Evolutionary conservation across 2,888 invertebrate species (phyloP).

Genomic region (Entomobrya multifasciata): DNA sequence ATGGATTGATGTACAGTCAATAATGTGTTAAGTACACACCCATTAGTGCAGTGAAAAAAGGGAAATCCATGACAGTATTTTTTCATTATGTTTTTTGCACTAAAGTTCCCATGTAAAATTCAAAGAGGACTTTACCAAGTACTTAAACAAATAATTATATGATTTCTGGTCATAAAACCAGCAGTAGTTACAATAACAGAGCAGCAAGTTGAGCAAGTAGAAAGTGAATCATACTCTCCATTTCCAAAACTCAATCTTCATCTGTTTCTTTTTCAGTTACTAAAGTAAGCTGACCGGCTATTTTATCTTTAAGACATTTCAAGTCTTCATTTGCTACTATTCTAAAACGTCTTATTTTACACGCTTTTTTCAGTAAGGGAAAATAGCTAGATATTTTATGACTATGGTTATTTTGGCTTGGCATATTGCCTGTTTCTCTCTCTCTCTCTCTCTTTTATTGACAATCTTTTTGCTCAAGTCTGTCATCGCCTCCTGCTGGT

Average conservation of each 20-base stretch:
- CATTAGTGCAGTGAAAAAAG: too few relatives aligned
- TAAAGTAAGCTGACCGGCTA: background rate
- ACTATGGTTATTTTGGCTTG: constrained; percentile 38
- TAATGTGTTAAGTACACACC: too few relatives aligned
- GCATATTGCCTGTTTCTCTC: constrained; percentile 64
- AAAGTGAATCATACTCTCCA: constrained; percentile 71
- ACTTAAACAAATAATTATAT: too few relatives aligned
- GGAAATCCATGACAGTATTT: too few relatives aligned
- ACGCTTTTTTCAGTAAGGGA: background rate
- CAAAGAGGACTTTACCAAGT: too few relatives aligned
- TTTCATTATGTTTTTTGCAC: too few relatives aligned
- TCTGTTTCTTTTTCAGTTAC: background rate
- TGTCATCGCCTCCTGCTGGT: constrained; percentile 28
- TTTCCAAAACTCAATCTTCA: constrained; percentile 17
- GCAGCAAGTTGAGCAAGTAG: constrained; percentile 67
- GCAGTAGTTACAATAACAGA: background rate
- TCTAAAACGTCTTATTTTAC: background rate
- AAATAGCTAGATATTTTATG: background rate
- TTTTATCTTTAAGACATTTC: background rate
- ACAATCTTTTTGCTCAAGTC: constrained; percentile 19
- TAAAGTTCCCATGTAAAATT: too few relatives aligned
- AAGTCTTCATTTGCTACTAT: background rate
- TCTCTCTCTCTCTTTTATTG: constrained; percentile 12
- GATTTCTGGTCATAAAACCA: too few relatives aligned
- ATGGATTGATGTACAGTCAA: too few relatives aligned